Evolutionary conservation across 2,797 vertebrate species (phyloP).

Genomic region (Erpetoichthys calabaricus): DNA sequence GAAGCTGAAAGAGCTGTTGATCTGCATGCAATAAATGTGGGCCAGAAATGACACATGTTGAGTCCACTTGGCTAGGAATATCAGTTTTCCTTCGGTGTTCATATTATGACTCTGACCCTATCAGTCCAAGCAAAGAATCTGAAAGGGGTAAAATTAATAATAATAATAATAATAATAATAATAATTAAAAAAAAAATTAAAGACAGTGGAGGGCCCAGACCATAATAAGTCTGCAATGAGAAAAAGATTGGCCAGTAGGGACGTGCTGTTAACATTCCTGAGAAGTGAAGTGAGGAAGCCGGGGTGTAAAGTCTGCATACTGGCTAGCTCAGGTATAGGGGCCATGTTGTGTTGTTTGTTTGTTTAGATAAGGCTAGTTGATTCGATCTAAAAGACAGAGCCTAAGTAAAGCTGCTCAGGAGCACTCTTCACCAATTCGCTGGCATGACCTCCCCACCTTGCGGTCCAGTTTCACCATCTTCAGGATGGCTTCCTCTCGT

Average conservation of each 20-base stretch:
- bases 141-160: not conserved
- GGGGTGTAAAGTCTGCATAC: not conserved
- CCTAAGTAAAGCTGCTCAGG: constrained; percentile 43
- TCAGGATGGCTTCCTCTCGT: constrained; percentile 85
- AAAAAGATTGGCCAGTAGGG: not conserved
- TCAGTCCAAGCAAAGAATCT: too few species aligned
- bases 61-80: too few species aligned
- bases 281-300: not conserved
- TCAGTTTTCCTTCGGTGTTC: too few species aligned
- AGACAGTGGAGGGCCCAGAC: not conserved
- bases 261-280: not conserved
- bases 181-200: too few species aligned
- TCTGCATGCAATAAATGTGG: too few species aligned
- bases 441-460: constrained; percentile 94
- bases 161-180: not conserved
- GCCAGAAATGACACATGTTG: too few species aligned
- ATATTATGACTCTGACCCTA: too few species aligned
- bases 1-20: too few species aligned
- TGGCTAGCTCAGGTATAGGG: not conserved
- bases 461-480: constrained; percentile 96
- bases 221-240: not conserved
- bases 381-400: constrained; percentile 2
- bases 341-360: not conserved
- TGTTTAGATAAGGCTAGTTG: constrained; percentile 4
- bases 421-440: constrained; percentile 83